phyloP scores from a whole-genome alignment of 2,797 vertebrate species.

The Anguilla megastoma region DNA sequence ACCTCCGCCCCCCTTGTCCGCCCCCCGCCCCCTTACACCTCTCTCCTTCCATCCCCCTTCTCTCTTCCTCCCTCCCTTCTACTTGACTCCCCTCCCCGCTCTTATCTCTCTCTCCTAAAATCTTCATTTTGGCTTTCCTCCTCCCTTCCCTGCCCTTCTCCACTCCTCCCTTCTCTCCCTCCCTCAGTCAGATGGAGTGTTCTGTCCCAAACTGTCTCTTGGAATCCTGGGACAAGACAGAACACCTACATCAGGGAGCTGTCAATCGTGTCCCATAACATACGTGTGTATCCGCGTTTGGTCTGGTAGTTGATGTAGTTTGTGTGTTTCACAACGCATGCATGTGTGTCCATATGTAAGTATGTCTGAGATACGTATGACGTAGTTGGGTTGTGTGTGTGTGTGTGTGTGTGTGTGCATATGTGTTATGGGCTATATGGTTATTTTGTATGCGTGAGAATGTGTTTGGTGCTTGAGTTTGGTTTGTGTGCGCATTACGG shows the following conservation, averaged over 20 bases:
- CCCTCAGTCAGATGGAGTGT: not conserved
- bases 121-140: conserved; percentile 22
- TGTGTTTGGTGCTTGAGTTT: conserved; percentile 7
- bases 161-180: conserved; percentile 34
- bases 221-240: not conserved
- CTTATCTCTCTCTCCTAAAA: conserved; percentile 27
- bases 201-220: not conserved
- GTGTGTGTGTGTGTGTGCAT: not conserved
- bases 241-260: not conserved
- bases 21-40: conserved; percentile 27
- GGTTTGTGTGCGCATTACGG: not conserved
- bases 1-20: conserved; percentile 58
- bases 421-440: not conserved
- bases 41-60: conserved; percentile 48
- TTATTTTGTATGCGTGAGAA: conserved; percentile 51
- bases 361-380: not conserved
- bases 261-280: not conserved
- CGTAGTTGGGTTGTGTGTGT: not conserved
- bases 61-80: conserved; percentile 52
- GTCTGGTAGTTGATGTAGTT: conserved; percentile 11
- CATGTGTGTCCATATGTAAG: not conserved
- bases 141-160: not conserved
- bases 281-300: not conserved
- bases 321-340: not conserved
- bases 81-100: conserved; percentile 37